These are phyloP conservation scores for Meleagris gallopavo DNA, from an alignment of 2,113 vertebrate species.

Conservation along the genomic window DNA sequence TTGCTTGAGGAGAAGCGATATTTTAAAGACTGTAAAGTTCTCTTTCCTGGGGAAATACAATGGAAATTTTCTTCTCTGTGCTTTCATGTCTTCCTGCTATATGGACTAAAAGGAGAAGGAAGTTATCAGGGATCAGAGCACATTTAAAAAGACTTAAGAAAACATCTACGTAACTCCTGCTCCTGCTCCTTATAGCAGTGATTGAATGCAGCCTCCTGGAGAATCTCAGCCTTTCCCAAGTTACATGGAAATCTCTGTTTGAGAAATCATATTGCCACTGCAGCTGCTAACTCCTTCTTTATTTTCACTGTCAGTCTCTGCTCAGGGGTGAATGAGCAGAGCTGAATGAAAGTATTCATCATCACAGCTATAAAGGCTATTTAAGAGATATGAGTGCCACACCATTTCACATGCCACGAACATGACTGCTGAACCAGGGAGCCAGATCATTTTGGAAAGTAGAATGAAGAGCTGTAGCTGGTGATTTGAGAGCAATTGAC, in stretches of 20 bases:
- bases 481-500: background rate
- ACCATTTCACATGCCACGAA: background rate
- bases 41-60: background rate
- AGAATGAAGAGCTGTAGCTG: background rate
- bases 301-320: background rate
- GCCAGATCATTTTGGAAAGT: background rate
- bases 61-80: background rate
- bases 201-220: constrained; percentile 4
- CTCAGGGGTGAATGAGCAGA: background rate
- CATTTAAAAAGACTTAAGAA: background rate
- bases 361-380: background rate
- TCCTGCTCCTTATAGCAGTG: background rate
- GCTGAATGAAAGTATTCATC: background rate
- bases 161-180: background rate
- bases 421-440: background rate
- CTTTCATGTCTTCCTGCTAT: background rate
- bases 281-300: background rate
- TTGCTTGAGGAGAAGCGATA: background rate
- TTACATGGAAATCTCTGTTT: background rate
- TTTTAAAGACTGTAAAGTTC: background rate
- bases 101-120: background rate
- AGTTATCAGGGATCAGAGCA: background rate
- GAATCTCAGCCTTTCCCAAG: background rate
- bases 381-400: background rate
- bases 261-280: background rate